These are phyloP conservation scores for Agelaius phoeniceus DNA, from an alignment of 2,113 vertebrate genomes.

Conservation along the genomic window DNA sequence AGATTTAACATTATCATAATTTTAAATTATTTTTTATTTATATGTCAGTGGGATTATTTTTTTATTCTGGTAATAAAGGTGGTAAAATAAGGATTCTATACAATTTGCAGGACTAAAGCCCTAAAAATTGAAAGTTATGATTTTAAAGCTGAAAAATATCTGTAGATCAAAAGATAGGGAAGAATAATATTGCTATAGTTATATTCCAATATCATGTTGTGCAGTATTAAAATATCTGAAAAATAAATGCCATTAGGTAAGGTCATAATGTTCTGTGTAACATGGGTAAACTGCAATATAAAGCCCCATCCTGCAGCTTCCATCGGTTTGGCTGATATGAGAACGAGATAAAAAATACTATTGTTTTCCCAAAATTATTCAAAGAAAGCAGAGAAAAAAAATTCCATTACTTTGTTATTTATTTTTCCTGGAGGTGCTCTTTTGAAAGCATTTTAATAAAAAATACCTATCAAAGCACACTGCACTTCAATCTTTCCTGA, in stretches of 20 bases:
- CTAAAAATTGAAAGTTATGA: background rate
- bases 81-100: background rate
- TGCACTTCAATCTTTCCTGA: background rate
- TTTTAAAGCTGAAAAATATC: background rate
- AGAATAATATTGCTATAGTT: background rate
- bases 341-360: background rate
- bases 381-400: background rate
- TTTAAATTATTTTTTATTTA: background rate
- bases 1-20: background rate
- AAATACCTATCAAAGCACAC: background rate
- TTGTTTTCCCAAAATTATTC: background rate
- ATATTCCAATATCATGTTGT: background rate
- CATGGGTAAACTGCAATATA: background rate
- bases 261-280: background rate
- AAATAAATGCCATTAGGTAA: background rate
- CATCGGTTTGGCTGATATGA: background rate
- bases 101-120: background rate
- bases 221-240: background rate
- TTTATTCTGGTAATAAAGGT: background rate
- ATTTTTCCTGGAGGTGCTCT: background rate
- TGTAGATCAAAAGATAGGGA: background rate
- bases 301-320: background rate
- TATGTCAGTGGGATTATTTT: background rate
- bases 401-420: background rate
- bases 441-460: constrained; percentile 35